Evolutionary conservation across 2,888 invertebrate genomes (phyloP).

Genomic region (Cyaniris semiargus): DNA sequence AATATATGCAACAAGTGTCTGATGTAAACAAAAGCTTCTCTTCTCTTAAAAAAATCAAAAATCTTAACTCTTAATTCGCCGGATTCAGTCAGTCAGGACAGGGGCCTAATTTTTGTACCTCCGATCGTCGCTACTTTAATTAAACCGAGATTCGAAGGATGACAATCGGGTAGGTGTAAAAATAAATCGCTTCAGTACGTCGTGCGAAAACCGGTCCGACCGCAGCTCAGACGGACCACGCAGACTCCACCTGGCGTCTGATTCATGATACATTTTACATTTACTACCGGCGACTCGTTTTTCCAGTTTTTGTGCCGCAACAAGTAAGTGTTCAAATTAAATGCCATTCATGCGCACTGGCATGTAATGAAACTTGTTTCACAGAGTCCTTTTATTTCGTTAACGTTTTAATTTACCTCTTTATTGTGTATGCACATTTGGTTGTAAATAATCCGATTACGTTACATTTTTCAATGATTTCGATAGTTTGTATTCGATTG

Average conservation of each 20-base stretch:
- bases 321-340: slow-evolving; percentile 57
- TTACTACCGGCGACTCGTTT: slow-evolving; percentile 51
- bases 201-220: slow-evolving; percentile 43
- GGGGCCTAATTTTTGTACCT: too few relatives aligned
- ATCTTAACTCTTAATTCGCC: not conserved
- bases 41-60: too few relatives aligned
- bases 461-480: not conserved
- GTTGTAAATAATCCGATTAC: slow-evolving; percentile 25
- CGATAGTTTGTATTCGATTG: slow-evolving; percentile 4
- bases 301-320: slow-evolving; percentile 46
- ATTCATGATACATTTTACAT: slow-evolving; percentile 46
- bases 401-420: slow-evolving; percentile 42
- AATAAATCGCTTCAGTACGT: slow-evolving; percentile 33
- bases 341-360: slow-evolving; percentile 58
- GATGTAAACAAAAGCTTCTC: too few relatives aligned
- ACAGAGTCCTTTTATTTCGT: slow-evolving; percentile 34
- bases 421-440: slow-evolving; percentile 30
- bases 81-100: not conserved
- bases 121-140: too few relatives aligned
- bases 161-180: not conserved
- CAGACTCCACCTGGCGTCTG: slow-evolving; percentile 53
- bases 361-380: slow-evolving; percentile 47
- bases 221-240: slow-evolving; percentile 44
- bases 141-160: too few relatives aligned
- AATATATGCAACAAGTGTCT: too few relatives aligned